Percentiles rank a stretch among this genome's conserved stretches.
Evolutionary conservation across 2,797 vertebrate genomes (phyloP).

Genomic region (Pampus argenteus): DNA sequence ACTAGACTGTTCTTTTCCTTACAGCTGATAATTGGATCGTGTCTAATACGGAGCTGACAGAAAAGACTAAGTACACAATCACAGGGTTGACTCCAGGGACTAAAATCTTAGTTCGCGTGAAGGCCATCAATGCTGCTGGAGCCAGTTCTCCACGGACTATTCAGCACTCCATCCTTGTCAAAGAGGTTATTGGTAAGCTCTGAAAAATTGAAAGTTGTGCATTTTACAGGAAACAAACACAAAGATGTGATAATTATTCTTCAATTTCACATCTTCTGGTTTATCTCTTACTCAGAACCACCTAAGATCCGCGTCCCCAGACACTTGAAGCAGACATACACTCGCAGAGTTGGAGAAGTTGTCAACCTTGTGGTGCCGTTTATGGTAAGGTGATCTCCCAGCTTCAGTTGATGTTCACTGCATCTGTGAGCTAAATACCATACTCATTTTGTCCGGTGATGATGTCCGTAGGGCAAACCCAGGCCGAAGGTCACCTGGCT

Average conservation of each 20-base stretch:
- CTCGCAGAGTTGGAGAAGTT: slow-evolving; percentile 93
- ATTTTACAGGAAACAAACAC: slow-evolving; percentile 7
- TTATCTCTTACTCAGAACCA: slow-evolving; percentile 82
- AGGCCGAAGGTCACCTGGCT: slow-evolving; percentile 94
- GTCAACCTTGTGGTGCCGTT: slow-evolving; percentile 98
- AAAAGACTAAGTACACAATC: slow-evolving; percentile 95
- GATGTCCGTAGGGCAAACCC: slow-evolving; percentile 89
- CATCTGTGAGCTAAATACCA: background rate
- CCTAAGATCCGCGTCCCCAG: slow-evolving; percentile 98
- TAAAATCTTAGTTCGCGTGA: slow-evolving; percentile 94
- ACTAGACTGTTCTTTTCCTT: slow-evolving; percentile 5
- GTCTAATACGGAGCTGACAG: slow-evolving; percentile 90
- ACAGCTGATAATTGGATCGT: slow-evolving; percentile 91
- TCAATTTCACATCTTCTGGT: background rate
- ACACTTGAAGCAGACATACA: slow-evolving; percentile 96
- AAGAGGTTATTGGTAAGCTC: slow-evolving; percentile 94
- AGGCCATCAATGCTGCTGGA: slow-evolving; percentile 94
- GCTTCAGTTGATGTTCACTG: background rate
- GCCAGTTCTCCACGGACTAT: slow-evolving; percentile 88
- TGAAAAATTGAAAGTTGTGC: background rate
- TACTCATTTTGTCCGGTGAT: background rate
- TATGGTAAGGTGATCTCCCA: slow-evolving; percentile 82
- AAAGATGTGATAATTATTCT: background rate
- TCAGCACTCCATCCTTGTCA: slow-evolving; percentile 94
- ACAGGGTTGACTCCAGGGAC: slow-evolving; percentile 86